Base-by-base conservation (phyloP, 2,113 vertebrate genomes). In the Salvelinus sp. region DNA sequence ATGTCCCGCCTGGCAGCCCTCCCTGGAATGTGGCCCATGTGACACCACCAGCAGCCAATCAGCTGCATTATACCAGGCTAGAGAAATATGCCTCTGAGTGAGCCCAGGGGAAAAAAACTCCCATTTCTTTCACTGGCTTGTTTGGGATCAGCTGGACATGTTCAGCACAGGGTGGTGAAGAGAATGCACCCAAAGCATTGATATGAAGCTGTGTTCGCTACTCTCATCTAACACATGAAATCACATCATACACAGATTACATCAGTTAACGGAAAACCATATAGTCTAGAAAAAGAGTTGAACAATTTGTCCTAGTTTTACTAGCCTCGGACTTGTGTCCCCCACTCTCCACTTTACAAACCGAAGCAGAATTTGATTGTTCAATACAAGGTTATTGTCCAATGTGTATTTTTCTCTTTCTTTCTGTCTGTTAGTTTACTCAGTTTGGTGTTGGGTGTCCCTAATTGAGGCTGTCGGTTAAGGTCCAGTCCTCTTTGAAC, bases 1-100 rank as follows among this genome's bases (percentile, higher is more conserved):
- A 33, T 48, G 65, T 78, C 67, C 48, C 62, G 54, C 75, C 72
- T 79, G 79, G 79, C 76, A 79, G 75, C 76, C 38, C 60, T 28
- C 66, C 38, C 71, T 58, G 69, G 65, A 20, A 48, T 74, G 16
- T 54, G 30, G 63, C 54, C 75, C 57, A 79, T 64, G 38, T 76
- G 69, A 64, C 58, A 79, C 10, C 22, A 68, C 68, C 67, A 64
- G 10, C 47, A 69, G 71, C 76, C 73, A 73, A 60, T 83, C 30
- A 75, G 28, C n/a, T 47, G 75, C 22, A 58, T 79, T 66, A 25
- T 44, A 74, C 30, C 67, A 69, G 54, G 66, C 12, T 71, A 70
- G 44, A 48, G 47, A 70, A 69, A 44, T 64, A 48, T 5, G 62
- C 50, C 73, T 67, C 70, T 38, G 64, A 80, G 62, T 70, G 33